Evolutionary conservation across 1,140 invertebrate species (phyloP).

Genomic region (Harpegnathos saltator): DNA sequence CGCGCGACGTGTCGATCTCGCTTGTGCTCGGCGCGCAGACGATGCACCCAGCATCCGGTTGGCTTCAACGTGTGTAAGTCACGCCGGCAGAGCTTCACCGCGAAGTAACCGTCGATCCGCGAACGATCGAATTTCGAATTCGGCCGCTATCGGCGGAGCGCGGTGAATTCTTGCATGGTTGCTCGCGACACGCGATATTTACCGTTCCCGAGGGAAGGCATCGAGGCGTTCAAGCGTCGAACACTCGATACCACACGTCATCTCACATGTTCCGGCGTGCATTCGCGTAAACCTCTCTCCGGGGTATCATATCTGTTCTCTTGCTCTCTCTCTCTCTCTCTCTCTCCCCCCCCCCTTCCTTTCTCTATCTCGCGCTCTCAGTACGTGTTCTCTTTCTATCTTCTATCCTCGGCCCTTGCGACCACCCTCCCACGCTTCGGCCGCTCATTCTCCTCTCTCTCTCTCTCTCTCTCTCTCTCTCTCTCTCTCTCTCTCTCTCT

Average conservation of each 20-base stretch:
- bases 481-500: no score
- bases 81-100: background rate
- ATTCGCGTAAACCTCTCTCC: slow-evolving; percentile 82
- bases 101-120: slow-evolving; percentile 25
- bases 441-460: slow-evolving; percentile 64
- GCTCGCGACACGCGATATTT: slow-evolving; percentile 75
- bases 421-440: slow-evolving; percentile 59
- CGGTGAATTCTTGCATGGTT: slow-evolving; percentile 70
- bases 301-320: slow-evolving; percentile 79
- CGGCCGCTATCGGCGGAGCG: slow-evolving; percentile 53
- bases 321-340: slow-evolving; percentile 49
- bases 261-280: slow-evolving; percentile 81
- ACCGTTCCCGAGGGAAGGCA: slow-evolving; percentile 76
- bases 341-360: slow-evolving; percentile 10
- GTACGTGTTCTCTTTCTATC: slow-evolving; percentile 67
- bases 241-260: slow-evolving; percentile 83
- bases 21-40: background rate
- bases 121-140: slow-evolving; percentile 61
- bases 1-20: background rate
- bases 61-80: background rate
- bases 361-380: slow-evolving; percentile 46
- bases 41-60: background rate
- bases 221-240: slow-evolving; percentile 80
- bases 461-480: slow-evolving; percentile 59
- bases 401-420: slow-evolving; percentile 64